Evolutionary conservation across 2,888 invertebrate species (phyloP).

Genomic region (Mayetiola destructor): DNA sequence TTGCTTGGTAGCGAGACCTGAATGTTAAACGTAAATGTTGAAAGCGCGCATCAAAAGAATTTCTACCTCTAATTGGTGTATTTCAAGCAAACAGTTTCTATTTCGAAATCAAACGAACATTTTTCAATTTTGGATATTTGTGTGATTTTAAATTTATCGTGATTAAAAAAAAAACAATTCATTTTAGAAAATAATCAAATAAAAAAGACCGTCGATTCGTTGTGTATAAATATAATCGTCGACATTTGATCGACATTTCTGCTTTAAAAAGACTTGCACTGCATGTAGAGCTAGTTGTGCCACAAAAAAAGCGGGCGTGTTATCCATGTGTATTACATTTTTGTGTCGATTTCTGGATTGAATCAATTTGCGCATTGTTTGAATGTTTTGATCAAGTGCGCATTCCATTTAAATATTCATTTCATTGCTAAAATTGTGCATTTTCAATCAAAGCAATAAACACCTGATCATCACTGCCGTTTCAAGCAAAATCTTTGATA

Average conservation of each 20-base stretch:
- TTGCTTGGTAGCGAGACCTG: too few relatives aligned
- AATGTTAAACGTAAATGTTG: too few relatives aligned
- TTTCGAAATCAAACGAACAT: too few relatives aligned
- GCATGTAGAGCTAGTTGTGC: too few relatives aligned
- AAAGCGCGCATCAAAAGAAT: too few relatives aligned
- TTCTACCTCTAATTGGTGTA: too few relatives aligned
- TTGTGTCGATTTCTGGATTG: neutral
- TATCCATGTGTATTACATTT: neutral
- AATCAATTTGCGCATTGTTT: neutral
- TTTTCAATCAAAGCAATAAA: neutral
- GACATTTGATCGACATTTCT: neutral
- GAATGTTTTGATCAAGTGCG: neutral
- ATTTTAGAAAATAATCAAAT: neutral
- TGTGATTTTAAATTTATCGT: neutral
- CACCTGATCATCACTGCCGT: neutral
- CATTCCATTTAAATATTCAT: neutral
- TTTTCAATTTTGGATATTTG: neutral
- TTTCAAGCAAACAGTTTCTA: too few relatives aligned
- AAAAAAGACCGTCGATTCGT: neutral
- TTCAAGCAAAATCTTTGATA: neutral
- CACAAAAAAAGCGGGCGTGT: slow-evolving; percentile 9
- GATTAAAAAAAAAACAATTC: neutral
- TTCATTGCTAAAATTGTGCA: neutral
- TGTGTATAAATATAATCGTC: neutral
- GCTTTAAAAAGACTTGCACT: too few relatives aligned